Base-by-base conservation (phyloP, 2,797 vertebrate genomes). In the Momotus momota region DNA sequence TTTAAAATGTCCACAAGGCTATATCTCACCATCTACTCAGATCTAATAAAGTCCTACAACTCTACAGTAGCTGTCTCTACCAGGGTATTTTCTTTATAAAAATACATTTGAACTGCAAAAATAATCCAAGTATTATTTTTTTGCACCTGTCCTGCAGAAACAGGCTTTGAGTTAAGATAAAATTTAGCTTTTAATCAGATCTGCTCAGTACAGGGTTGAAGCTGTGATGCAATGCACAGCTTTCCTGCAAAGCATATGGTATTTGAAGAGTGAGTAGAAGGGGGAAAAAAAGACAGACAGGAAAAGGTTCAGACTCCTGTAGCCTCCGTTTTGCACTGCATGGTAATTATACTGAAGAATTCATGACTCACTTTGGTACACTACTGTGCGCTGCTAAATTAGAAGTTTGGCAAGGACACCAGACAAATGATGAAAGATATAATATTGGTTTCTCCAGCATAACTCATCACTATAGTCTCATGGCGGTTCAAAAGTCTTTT, bases 341-440 rank as follows among this genome's bases (percentile, higher is more conserved):
- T 90, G 89, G 94, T 97, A 96, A 97, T 96, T 97, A 97, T 29
- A 82, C 80, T 90, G 85, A 97, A 95, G 90, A 97, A 97, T 95
- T 74, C 93, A 96, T 97, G 98, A 98, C 96, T 98, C 97, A 97
- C 79, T 90, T 90, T 80, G 93, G 93, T 95, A 88, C 92, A 96
- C 95, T 95, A 96, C 96, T 94, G 94, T 93, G 93, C 6, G 3
- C 95, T 96, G 86, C 94, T 97, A 95, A 92, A 96, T 94, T 96
- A 88, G 90, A 95, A 95, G 88, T 87, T 94, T 97, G 96, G 97
- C 97, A 95, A 88, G 89, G 88, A 83, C 79, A 73, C 48, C 78
- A 90, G 92, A 96, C 91, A 96, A 97, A 97, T 60, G 82, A 93
- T 94, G 94, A 95, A 95, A 97, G 88, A 91, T 90, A 90, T 78